A percentile compares a stretch with the other conserved stretches of the same genome.
phyloP scores from a whole-genome alignment of 2,797 vertebrate species.

The Delichon dasypus region DNA sequence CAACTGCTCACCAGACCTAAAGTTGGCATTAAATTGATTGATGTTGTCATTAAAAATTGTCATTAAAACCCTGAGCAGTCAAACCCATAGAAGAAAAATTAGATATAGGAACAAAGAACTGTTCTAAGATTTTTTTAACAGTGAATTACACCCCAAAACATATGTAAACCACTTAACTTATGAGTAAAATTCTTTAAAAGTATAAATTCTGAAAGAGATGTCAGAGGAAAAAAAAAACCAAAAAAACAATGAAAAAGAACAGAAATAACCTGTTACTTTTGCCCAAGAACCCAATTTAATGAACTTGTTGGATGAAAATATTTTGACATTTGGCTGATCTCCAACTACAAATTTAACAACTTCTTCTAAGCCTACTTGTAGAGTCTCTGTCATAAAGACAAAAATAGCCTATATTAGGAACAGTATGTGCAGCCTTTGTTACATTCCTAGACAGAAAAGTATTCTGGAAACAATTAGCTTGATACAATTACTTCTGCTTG shows the following conservation, averaged over 20 bases:
- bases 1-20: neutral
- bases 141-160: neutral
- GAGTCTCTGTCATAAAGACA: neutral
- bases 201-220: neutral
- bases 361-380: neutral
- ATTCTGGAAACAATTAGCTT: neutral
- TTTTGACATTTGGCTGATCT: neutral
- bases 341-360: neutral
- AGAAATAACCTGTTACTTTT: neutral
- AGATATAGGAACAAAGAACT: neutral
- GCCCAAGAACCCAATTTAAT: neutral
- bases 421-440: neutral
- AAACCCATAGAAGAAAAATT: neutral
- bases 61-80: neutral
- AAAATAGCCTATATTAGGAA: neutral
- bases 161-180: neutral
- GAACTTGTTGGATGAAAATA: neutral
- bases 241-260: neutral
- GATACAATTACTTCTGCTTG: neutral
- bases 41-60: neutral
- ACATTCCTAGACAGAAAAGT: neutral
- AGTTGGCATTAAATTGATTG: neutral
- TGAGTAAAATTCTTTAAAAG: neutral
- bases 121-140: neutral
- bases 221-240: too few relatives aligned